phyloP scores from a whole-genome alignment of 2,888 invertebrate genomes.

The Conistra vaccinii region DNA sequence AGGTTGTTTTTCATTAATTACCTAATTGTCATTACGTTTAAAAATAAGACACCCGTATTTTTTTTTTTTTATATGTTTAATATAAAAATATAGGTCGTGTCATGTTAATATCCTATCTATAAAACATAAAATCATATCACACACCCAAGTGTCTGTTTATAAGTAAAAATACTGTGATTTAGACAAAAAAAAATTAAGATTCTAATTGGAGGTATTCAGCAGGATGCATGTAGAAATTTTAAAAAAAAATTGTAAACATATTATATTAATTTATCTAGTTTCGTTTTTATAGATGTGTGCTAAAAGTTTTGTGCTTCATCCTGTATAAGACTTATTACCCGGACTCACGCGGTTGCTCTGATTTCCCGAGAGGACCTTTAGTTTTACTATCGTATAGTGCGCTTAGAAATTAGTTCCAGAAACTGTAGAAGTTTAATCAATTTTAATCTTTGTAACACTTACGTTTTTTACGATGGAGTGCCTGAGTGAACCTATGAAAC shows the following conservation, averaged over 20 bases:
- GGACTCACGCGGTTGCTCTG: slow-evolving; percentile 32
- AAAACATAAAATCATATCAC: not conserved
- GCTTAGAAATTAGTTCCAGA: slow-evolving; percentile 56
- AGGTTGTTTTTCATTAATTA: no score
- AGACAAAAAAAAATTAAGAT: not conserved
- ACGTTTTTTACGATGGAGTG: not conserved
- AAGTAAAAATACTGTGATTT: not conserved
- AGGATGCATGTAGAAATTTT: no score
- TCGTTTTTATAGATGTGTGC: slow-evolving; percentile 10
- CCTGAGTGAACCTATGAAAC: not conserved
- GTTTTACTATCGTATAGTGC: slow-evolving; percentile 40
- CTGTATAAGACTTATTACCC: slow-evolving; percentile 25
- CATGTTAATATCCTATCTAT: no score
- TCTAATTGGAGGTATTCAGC: not conserved
- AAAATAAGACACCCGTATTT: not conserved
- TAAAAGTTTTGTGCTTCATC: not conserved
- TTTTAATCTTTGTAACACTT: slow-evolving; percentile 26
- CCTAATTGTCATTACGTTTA: not conserved
- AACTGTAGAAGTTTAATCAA: slow-evolving; percentile 32
- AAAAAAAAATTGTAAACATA: no score
- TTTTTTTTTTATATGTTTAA: no score
- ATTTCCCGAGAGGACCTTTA: slow-evolving; percentile 56
- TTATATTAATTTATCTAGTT: no score
- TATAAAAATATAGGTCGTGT: no score
- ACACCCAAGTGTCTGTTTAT: no score